Base-by-base conservation (phyloP, 1,140 invertebrate genomes). In the Whitmania pigra region DNA sequence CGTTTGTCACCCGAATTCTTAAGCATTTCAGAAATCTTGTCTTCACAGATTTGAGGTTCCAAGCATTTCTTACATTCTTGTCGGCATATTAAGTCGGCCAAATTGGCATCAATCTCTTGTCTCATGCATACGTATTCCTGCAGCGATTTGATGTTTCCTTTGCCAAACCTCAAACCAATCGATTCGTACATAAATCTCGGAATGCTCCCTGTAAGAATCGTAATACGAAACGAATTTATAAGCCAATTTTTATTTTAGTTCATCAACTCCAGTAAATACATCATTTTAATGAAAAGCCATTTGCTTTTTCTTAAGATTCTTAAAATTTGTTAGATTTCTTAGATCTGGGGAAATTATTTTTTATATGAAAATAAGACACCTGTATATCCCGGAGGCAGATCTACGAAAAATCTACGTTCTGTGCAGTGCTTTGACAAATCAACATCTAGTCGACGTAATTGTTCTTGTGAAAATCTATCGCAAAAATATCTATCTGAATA, bases 351-450 rank as follows among this genome's bases (percentile, higher is more conserved):
- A 36, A 36, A 36, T 36, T 36, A 36, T 3, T 36, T 36, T 63
- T 31, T 25, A 7, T 9, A 25, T 2, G 9, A 25, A 22, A 63
- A 7, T 31, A 22, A 22, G 22, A 63, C 57, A 63, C 57, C 57
- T 25, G 57, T 25, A 17, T 63, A 63, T 63, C 57, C 57, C 0
- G 57, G 57, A 22, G 20, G 29, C 4, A 63, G 9, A 63, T 63
- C 57, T 31, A 63, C 57, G 57, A 63, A 31, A n/a, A 25, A 63
- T 63, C 22, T 63, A 1, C 29, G 57, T 31, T 63, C 57, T 20
- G 22, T 63, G 57, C 57, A 63, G 57, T 63, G 22, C 57, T 31
- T 63, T 22, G 57, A 63, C 11, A 63, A 63, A 25, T 63, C 57
- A 13, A 9, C 22, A 22, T 63, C 29, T 31, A 63, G 22, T 63